Conservation (phyloP, 2,113 vertebrate genomes). For the Setophaga petechia region DNA sequence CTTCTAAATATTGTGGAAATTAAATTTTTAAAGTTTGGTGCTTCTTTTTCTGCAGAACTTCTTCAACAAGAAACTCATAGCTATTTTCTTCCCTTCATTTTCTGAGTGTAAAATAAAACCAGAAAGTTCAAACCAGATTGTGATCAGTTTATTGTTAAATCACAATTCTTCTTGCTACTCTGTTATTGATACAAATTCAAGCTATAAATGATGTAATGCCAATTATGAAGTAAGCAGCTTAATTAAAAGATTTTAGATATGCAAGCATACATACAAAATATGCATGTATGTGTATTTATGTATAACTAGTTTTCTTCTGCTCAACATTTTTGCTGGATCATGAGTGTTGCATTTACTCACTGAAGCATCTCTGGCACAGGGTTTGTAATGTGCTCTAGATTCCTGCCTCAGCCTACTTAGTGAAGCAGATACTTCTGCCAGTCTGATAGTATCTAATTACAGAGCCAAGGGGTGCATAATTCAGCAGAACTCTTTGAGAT, state of each 20-base stretch:
- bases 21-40: background rate
- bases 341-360: background rate
- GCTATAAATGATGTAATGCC: background rate
- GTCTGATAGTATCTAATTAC: slow-evolving; percentile 35
- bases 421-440: slow-evolving; percentile 8
- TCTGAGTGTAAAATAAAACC: background rate
- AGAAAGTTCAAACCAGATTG: background rate
- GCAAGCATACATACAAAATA: background rate
- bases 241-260: background rate
- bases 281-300: no score
- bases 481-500: slow-evolving; percentile 10
- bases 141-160: background rate
- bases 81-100: background rate
- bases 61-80: background rate
- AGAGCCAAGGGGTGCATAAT: slow-evolving; percentile 24
- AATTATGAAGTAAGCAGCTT: background rate
- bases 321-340: background rate
- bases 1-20: background rate
- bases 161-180: background rate
- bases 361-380: background rate
- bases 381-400: background rate
- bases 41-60: background rate
- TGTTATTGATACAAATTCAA: background rate
- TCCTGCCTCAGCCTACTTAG: background rate
- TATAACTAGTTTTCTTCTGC: background rate